A percentile compares a stretch with the other conserved stretches of the same genome.
These are phyloP conservation scores for Acipenser ruthenus DNA, from an alignment of 2,797 vertebrate genomes.

Conservation along the genomic window DNA sequence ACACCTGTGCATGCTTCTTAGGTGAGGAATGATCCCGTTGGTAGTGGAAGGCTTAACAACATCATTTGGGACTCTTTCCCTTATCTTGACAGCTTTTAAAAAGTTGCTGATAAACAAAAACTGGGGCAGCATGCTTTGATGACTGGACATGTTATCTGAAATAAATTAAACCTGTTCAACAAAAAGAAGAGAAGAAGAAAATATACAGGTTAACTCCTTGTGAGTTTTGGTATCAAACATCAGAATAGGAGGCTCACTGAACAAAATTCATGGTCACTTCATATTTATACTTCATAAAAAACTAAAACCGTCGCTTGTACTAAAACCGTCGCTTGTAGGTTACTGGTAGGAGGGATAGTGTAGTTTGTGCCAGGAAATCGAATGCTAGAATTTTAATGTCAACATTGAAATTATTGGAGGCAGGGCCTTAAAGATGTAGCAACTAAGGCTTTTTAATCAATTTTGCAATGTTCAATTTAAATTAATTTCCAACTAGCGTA, in stretches of 20 bases:
- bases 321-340: too few species aligned
- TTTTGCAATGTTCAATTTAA: too few species aligned
- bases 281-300: slow-evolving; percentile 20
- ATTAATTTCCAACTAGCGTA: too few species aligned
- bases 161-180: slow-evolving; percentile 26
- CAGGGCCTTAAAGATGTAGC: too few species aligned
- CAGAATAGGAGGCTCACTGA: slow-evolving; percentile 17
- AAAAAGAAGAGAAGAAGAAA: slow-evolving; percentile 4
- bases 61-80: slow-evolving; percentile 84
- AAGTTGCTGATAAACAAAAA: slow-evolving; percentile 95
- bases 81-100: slow-evolving; percentile 92
- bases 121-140: slow-evolving; percentile 87
- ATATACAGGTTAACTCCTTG: too few species aligned
- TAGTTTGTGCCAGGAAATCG: too few species aligned
- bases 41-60: slow-evolving; percentile 70
- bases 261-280: slow-evolving; percentile 34
- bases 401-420: too few species aligned
- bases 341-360: too few species aligned
- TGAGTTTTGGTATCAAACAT: slow-evolving; percentile 8
- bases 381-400: too few species aligned
- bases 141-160: slow-evolving; percentile 73
- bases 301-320: background rate
- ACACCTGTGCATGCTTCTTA: slow-evolving; percentile 86
- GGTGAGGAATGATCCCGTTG: slow-evolving; percentile 77
- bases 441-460: too few species aligned